These are phyloP conservation scores for Drosophila mojavensis DNA, from an alignment of 1,140 invertebrate species.

Conservation along the genomic window DNA sequence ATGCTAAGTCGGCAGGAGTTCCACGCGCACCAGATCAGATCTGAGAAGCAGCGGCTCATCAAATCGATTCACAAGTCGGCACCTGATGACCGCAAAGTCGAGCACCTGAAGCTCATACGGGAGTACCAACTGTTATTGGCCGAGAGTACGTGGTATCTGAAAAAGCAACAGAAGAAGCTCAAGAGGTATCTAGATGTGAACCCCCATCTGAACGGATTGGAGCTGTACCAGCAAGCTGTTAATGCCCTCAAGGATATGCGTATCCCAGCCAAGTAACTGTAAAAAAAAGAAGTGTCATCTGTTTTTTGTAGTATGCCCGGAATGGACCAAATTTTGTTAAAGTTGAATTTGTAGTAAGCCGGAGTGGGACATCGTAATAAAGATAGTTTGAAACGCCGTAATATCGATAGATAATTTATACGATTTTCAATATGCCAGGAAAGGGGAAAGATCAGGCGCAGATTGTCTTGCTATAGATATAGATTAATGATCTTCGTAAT, in stretches of 20 bases:
- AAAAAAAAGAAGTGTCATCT: too few relatives aligned
- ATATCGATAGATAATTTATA: too few relatives aligned
- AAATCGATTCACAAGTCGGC: not conserved
- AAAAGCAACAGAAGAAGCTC: not conserved
- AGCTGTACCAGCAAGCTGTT: conserved; percentile 27
- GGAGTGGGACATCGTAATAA: too few relatives aligned
- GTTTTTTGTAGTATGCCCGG: too few relatives aligned
- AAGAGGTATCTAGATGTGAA: conserved; percentile 25
- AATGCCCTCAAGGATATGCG: conserved; percentile 8
- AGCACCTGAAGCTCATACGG: conserved; percentile 22
- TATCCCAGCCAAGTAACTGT: not conserved
- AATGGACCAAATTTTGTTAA: too few relatives aligned
- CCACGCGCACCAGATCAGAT: conserved; percentile 9
- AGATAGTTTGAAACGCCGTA: too few relatives aligned
- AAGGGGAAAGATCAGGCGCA: too few relatives aligned
- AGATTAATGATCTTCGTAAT: too few relatives aligned
- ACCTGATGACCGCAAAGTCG: conserved; percentile 9
- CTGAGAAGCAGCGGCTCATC: conserved; percentile 21
- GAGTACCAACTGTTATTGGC: conserved; percentile 4
- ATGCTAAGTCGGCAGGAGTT: conserved; percentile 11
- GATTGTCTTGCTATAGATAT: too few relatives aligned
- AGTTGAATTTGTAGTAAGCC: too few relatives aligned
- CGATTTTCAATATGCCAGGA: too few relatives aligned
- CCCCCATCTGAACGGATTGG: conserved; percentile 5
- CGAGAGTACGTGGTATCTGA: not conserved